These are phyloP conservation scores for Lytechinus variegatus DNA, from an alignment of 35 echinoderm and acorn worm genomes.

Conservation along the genomic window DNA sequence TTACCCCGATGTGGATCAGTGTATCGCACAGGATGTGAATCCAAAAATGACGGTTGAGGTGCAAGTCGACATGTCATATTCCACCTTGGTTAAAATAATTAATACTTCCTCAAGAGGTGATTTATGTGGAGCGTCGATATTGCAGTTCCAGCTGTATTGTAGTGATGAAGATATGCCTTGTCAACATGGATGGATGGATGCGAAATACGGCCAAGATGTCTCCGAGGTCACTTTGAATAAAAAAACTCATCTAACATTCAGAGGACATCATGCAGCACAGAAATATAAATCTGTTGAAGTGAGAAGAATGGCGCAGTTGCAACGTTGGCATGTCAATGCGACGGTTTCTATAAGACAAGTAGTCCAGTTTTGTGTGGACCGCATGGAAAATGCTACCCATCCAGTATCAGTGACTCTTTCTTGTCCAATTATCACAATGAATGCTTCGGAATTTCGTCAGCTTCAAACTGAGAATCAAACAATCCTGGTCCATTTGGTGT, in stretches of 20 bases:
- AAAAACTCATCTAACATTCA: background rate
- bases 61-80: background rate
- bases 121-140: background rate
- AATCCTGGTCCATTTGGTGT: background rate
- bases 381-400: background rate
- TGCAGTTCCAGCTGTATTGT: background rate
- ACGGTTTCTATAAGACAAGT: background rate
- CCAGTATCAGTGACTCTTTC: background rate
- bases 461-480: slow-evolving; percentile 21
- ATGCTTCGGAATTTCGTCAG: slow-evolving; percentile 26
- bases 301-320: background rate
- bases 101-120: background rate
- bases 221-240: background rate
- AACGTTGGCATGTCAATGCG: background rate
- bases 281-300: background rate
- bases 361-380: background rate
- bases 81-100: background rate
- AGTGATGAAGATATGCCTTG: background rate
- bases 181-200: background rate
- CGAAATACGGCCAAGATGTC: background rate
- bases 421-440: slow-evolving; percentile 33
- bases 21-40: background rate
- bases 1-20: background rate
- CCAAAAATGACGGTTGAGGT: background rate
- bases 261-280: background rate